Evolutionary conservation across 1,140 invertebrate species (phyloP).

Genomic region (Delia radicum): DNA sequence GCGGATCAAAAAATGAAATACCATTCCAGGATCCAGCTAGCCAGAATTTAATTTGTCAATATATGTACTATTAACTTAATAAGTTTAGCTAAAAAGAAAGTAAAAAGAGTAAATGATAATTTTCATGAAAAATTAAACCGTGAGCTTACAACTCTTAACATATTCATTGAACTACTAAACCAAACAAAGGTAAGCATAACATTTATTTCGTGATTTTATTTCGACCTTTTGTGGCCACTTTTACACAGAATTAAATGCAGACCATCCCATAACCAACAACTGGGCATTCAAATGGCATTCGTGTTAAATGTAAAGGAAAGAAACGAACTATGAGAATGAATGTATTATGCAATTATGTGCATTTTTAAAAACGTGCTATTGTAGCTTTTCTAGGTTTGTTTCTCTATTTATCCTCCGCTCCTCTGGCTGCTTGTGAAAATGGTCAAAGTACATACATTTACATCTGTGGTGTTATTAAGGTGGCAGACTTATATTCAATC

Average conservation of each 20-base stretch:
- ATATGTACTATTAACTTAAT: no score
- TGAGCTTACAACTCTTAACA: neutral
- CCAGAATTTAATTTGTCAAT: no score
- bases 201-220: constrained; percentile 55
- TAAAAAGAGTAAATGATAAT: no score
- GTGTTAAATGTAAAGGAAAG: neutral
- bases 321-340: neutral
- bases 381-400: no score
- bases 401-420: neutral
- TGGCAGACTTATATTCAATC: no score
- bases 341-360: neutral
- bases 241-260: constrained; percentile 25
- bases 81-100: no score
- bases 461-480: no score
- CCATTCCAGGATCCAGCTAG: no score
- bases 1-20: no score
- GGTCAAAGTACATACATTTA: neutral
- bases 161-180: neutral
- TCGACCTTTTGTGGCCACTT: constrained; percentile 55
- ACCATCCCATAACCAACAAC: constrained; percentile 4
- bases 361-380: neutral
- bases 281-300: neutral
- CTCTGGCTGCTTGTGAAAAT: neutral
- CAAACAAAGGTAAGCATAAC: constrained; percentile 31
- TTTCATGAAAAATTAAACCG: no score